phyloP scores from a whole-genome alignment of 2,797 vertebrate species.

The Premnoplex brunnescens region DNA sequence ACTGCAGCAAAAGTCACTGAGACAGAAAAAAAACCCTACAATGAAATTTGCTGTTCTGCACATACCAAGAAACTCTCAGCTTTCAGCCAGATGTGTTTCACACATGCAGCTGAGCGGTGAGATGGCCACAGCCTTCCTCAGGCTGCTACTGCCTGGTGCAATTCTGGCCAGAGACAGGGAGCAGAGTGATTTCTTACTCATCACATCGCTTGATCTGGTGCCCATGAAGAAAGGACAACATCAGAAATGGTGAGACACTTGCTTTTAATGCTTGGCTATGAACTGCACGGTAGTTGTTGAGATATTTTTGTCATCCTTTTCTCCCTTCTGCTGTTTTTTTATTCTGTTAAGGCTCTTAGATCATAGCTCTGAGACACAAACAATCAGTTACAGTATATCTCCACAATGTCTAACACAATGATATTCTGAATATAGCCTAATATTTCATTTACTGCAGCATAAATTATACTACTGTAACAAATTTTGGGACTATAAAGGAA shows the following conservation, averaged over 20 bases:
- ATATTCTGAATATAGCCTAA: conserved; percentile 14
- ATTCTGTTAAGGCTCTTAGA: background rate
- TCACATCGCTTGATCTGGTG: background rate
- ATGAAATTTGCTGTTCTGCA: background rate
- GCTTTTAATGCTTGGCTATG: background rate
- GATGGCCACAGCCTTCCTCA: background rate
- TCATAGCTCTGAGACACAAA: conserved; percentile 22
- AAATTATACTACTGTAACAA: conserved; percentile 24
- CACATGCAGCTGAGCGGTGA: rapidly evolving
- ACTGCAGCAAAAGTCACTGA: background rate
- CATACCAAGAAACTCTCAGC: background rate
- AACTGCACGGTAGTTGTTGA: background rate
- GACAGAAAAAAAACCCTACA: background rate
- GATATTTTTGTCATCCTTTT: background rate
- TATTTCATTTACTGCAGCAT: conserved; percentile 25
- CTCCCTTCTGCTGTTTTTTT: background rate
- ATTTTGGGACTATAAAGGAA: conserved; percentile 7
- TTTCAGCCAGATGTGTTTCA: background rate
- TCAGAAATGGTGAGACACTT: background rate
- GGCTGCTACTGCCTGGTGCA: background rate
- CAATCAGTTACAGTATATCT: background rate
- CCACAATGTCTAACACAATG: background rate
- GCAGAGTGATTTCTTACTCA: background rate
- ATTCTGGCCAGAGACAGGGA: background rate
- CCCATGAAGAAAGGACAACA: background rate